A percentile compares a stretch with the other conserved stretches of the same genome.
These are phyloP conservation scores for Neogobius melanostomus DNA, from an alignment of 2,113 vertebrate species.

Conservation along the genomic window DNA sequence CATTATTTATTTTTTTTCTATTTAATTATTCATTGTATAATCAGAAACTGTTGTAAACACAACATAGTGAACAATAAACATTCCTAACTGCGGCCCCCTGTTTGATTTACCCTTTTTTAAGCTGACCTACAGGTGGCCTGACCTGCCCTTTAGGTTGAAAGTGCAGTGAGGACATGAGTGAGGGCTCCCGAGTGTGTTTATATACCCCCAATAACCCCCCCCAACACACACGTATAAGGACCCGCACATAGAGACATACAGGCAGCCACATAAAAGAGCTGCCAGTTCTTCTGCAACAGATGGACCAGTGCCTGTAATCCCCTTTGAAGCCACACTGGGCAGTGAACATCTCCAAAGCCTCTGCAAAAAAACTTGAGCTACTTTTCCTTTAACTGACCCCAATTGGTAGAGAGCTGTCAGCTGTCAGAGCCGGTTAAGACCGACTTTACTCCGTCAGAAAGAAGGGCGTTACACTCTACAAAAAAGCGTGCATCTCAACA, in stretches of 20 bases:
- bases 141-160: constrained; percentile 62
- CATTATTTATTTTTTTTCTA: background rate
- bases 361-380: constrained; percentile 78
- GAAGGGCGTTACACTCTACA: constrained; percentile 60
- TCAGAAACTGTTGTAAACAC: too few species aligned
- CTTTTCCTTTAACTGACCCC: constrained; percentile 82
- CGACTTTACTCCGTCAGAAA: constrained; percentile 68
- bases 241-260: constrained; percentile 48
- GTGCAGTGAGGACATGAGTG: constrained; percentile 34
- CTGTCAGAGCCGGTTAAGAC: constrained; percentile 77
- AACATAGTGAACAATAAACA: background rate
- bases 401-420: constrained; percentile 77
- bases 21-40: background rate
- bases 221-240: constrained; percentile 11
- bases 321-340: constrained; percentile 81
- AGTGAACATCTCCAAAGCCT: constrained; percentile 76
- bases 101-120: constrained; percentile 41
- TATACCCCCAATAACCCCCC: constrained; percentile 25
- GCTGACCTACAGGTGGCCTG: constrained; percentile 24
- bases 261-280: constrained; percentile 75
- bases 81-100: background rate
- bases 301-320: constrained; percentile 78
- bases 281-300: constrained; percentile 76
- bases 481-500: background rate
- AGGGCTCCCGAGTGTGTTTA: constrained; percentile 52